phyloP scores from a whole-genome alignment of 1,140 invertebrate species.

The Heliothis virescens region DNA sequence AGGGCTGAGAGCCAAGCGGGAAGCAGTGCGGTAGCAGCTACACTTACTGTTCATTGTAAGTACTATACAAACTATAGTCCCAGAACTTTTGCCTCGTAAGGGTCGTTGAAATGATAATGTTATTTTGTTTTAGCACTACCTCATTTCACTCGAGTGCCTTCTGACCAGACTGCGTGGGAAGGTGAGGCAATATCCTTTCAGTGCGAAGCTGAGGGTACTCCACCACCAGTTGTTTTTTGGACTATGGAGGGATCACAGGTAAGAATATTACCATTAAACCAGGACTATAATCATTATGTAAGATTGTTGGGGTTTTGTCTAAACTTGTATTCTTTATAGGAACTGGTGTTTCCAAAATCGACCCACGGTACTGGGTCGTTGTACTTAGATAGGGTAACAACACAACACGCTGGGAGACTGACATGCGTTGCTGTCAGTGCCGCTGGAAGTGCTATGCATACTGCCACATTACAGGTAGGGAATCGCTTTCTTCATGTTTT shows the following conservation, averaged over 20 bases:
- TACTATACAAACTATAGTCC: conserved; percentile 21
- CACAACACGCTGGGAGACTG: conserved; percentile 77
- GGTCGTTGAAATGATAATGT: not conserved
- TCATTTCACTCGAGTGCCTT: conserved; percentile 93
- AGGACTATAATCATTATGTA: too few species aligned
- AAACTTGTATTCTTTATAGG: conserved; percentile 59
- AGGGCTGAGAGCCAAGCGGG: conserved; percentile 84
- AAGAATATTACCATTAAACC: conserved; percentile 5
- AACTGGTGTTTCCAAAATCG: conserved; percentile 79
- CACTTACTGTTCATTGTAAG: conserved; percentile 84
- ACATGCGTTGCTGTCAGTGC: conserved; percentile 81
- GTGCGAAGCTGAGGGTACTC: conserved; percentile 96
- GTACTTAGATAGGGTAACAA: conserved; percentile 75
- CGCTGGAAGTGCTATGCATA: conserved; percentile 80
- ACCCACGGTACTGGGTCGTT: conserved; percentile 71
- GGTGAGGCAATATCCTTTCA: conserved; percentile 94
- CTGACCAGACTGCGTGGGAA: conserved; percentile 93
- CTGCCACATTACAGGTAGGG: conserved; percentile 75
- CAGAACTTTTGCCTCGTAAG: not conserved
- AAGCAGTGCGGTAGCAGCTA: conserved; percentile 76
- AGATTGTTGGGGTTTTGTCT: too few species aligned
- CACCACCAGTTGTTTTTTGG: conserved; percentile 96
- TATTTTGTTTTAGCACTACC: conserved; percentile 91
- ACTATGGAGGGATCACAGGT: conserved; percentile 90
- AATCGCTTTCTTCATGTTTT: not conserved